phyloP scores from a whole-genome alignment of 2,113 vertebrate genomes.

The Spea bombifrons region DNA sequence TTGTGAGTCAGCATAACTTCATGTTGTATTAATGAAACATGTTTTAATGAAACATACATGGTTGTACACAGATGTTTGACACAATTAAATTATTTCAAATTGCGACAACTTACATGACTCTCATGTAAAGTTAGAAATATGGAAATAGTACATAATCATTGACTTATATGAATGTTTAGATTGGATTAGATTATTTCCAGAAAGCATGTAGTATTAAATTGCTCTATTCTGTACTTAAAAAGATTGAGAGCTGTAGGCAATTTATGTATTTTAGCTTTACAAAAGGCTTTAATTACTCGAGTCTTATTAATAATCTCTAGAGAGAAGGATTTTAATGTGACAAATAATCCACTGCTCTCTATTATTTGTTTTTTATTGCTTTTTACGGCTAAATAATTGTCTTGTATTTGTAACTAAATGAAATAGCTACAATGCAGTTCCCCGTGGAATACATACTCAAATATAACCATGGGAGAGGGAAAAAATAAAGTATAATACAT shows the following conservation, averaged over 20 bases:
- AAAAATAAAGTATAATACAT: conserved; percentile 1
- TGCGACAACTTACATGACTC: too few relatives aligned
- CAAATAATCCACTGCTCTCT: conserved; percentile 34
- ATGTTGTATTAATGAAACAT: neutral
- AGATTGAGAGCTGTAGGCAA: neutral
- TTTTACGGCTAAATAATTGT: conserved; percentile 38
- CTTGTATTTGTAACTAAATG: conserved; percentile 41
- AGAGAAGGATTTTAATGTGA: conserved; percentile 24
- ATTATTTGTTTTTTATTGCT: conserved; percentile 32
- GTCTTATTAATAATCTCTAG: conserved; percentile 38
- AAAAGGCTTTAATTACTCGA: conserved; percentile 32
- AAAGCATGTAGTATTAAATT: neutral
- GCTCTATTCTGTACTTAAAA: neutral
- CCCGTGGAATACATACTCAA: conserved; percentile 30
- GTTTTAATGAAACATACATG: neutral
- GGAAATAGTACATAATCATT: neutral
- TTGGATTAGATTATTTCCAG: neutral
- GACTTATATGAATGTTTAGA: neutral
- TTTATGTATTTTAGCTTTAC: conserved; percentile 3
- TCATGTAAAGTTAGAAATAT: too few relatives aligned
- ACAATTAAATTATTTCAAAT: neutral
- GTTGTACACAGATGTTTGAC: neutral
- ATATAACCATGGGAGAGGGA: conserved; percentile 18
- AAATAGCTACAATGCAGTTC: conserved; percentile 22
- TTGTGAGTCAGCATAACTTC: neutral